These are phyloP conservation scores for Hyposoter didymator DNA, from an alignment of 2,888 invertebrate genomes.

Conservation along the genomic window DNA sequence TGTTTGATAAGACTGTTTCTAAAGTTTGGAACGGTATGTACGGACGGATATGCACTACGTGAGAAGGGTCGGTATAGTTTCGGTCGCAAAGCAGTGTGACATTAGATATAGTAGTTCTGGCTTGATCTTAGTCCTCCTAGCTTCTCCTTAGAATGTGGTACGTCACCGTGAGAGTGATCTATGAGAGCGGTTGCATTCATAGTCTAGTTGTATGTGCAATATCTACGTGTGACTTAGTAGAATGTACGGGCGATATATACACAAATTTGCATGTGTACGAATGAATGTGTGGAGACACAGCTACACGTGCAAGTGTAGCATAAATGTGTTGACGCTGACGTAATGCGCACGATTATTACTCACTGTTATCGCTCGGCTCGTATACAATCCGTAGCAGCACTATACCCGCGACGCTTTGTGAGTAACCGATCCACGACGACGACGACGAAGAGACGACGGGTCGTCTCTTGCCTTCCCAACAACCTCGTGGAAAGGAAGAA, in stretches of 20 bases:
- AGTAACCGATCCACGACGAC: constrained; percentile 61
- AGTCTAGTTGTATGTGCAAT: constrained; percentile 40
- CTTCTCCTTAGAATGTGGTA: constrained; percentile 73
- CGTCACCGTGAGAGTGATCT: constrained; percentile 75
- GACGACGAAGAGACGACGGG: constrained; percentile 33
- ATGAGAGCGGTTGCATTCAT: constrained; percentile 76
- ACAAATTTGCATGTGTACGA: constrained; percentile 2
- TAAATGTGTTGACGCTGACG: constrained; percentile 74
- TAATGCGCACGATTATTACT: constrained; percentile 80
- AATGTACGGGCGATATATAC: constrained; percentile 53
- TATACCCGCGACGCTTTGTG: constrained; percentile 55
- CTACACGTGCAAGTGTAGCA: constrained; percentile 10
- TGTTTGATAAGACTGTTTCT: background rate
- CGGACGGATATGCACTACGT: background rate
- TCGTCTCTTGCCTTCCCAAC: constrained; percentile 44
- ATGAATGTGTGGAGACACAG: background rate
- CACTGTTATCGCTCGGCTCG: constrained; percentile 76
- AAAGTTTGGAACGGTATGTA: background rate
- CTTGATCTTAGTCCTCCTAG: constrained; percentile 66
- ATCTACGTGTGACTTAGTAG: constrained; percentile 40
- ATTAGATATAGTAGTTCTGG: constrained; percentile 38
- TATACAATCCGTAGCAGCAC: constrained; percentile 50
- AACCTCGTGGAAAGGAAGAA: constrained; percentile 32
- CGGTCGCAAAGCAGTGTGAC: constrained; percentile 32
- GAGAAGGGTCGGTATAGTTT: constrained; percentile 18